These are phyloP conservation scores for Troglohyphantes excavatus DNA, from an alignment of 2,888 invertebrate species.

Conservation along the genomic window DNA sequence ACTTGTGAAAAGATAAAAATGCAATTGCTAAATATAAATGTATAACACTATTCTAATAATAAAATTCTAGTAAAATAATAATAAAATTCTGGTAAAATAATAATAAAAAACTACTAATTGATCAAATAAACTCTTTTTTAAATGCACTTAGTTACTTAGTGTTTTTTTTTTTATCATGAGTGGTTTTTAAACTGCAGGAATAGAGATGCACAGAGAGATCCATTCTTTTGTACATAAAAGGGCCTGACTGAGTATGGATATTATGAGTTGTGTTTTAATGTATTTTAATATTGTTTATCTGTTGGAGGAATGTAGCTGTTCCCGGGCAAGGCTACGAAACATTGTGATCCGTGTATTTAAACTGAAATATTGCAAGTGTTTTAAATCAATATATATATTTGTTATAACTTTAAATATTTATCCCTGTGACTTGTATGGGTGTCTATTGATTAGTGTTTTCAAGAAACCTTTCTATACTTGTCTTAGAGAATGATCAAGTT, in stretches of 20 bases:
- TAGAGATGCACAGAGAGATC: too few relatives aligned
- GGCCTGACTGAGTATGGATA: not conserved
- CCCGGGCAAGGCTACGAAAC: not conserved
- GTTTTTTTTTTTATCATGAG: too few relatives aligned
- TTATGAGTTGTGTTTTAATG: not conserved
- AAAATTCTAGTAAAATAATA: too few relatives aligned
- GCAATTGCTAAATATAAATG: too few relatives aligned
- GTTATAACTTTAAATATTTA: not conserved
- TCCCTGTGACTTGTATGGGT: not conserved
- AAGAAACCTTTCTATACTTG: not conserved
- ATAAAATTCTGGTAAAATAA: too few relatives aligned
- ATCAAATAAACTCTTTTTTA: too few relatives aligned
- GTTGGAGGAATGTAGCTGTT: not conserved
- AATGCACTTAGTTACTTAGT: too few relatives aligned
- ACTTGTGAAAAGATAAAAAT: too few relatives aligned
- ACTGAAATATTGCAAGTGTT: not conserved
- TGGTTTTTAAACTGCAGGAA: too few relatives aligned
- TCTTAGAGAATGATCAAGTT: not conserved
- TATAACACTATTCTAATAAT: too few relatives aligned
- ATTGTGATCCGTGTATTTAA: not conserved
- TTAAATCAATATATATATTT: not conserved
- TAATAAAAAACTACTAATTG: too few relatives aligned
- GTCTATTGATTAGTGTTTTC: not conserved
- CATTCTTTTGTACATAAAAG: too few relatives aligned
- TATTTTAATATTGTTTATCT: not conserved